Evolutionary conservation across 2,113 vertebrate species (phyloP).

Genomic region (Ivindomyrus marchei): DNA sequence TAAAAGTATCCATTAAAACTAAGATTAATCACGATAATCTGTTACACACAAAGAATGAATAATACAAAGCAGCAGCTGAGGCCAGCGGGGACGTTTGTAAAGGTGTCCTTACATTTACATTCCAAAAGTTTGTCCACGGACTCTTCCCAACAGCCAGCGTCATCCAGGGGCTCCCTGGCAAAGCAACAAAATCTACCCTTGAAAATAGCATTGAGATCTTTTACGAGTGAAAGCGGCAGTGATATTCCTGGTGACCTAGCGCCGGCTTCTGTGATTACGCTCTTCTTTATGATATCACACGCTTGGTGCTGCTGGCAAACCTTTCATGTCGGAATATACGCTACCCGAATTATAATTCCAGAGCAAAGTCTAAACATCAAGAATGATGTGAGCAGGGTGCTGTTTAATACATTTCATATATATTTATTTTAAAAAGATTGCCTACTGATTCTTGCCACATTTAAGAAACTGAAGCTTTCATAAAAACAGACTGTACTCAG

Average conservation of each 20-base stretch:
- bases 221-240: constrained; percentile 47
- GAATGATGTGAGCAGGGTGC: background rate
- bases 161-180: constrained; percentile 69
- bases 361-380: background rate
- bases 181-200: constrained; percentile 89
- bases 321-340: background rate
- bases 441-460: background rate
- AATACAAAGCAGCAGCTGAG: background rate
- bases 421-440: background rate
- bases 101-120: constrained; percentile 74
- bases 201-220: constrained; percentile 82
- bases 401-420: background rate
- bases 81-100: background rate
- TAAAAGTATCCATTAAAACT: background rate
- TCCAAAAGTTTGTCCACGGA: constrained; percentile 82
- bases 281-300: background rate
- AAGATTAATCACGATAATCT: background rate
- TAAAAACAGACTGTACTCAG: background rate
- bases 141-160: constrained; percentile 70
- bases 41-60: background rate
- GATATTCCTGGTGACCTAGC: background rate
- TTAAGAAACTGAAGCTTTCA: background rate
- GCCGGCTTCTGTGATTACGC: background rate
- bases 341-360: background rate
- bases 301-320: background rate